Conservation (phyloP, 2,113 vertebrate genomes). For the Camarhynchus parvulus region DNA sequence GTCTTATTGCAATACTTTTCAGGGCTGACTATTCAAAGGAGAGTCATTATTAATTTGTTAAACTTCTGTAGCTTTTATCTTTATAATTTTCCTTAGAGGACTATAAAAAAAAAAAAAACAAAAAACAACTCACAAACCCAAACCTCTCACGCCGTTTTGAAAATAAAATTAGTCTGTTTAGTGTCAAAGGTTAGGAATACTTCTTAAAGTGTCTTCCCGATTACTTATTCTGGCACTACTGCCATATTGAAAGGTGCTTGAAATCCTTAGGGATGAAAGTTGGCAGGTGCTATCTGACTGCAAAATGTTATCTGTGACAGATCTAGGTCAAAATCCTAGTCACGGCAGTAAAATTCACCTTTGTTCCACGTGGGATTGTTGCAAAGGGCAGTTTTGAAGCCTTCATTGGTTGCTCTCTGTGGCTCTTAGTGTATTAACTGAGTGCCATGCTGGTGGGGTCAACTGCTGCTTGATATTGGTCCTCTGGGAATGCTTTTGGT, state of each 20-base stretch:
- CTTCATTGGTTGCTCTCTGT: not conserved
- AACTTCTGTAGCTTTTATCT: not conserved
- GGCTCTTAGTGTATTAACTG: not conserved
- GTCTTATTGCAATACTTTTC: not conserved
- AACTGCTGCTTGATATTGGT: not conserved
- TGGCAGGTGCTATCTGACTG: not conserved
- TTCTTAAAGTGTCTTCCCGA: not conserved
- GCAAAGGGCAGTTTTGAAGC: not conserved
- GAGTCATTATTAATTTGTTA: not conserved
- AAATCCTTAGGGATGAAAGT: not conserved
- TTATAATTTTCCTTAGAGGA: not conserved
- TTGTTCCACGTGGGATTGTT: not conserved
- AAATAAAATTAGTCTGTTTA: not conserved
- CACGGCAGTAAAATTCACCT: not conserved
- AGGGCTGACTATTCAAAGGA: not conserved
- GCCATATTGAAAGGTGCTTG: not conserved
- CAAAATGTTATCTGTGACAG: constrained; percentile 13
- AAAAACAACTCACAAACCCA: not conserved
- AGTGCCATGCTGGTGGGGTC: not conserved
- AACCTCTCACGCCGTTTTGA: not conserved
- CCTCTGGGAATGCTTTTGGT: not conserved
- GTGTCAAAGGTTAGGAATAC: not conserved
- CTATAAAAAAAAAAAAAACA: not conserved
- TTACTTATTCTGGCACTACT: not conserved
- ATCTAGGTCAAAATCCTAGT: constrained; percentile 38